A percentile compares a stretch with the other conserved stretches of the same genome.
Conservation (phyloP, 2,888 invertebrate genomes). For the Tetrapedia diversipes region DNA sequence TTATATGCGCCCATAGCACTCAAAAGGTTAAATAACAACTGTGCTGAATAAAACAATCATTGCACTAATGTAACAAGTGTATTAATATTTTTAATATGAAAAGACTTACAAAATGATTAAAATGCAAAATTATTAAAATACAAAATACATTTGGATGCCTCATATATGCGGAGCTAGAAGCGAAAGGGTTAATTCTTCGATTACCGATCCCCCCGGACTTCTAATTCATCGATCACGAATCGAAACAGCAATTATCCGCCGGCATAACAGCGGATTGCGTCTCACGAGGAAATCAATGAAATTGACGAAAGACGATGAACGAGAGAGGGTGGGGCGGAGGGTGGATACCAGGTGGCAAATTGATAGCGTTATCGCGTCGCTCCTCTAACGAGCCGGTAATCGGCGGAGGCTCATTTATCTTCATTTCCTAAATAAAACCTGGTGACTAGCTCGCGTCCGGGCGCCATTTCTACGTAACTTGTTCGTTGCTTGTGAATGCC, state of each 20-base stretch:
- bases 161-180: too few species aligned
- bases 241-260: slow-evolving; percentile 35
- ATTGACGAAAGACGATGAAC: slow-evolving; percentile 42
- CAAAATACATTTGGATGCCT: too few species aligned
- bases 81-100: too few species aligned
- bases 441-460: slow-evolving; percentile 36
- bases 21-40: too few species aligned
- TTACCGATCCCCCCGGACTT: background rate
- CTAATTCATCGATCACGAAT: slow-evolving; percentile 28
- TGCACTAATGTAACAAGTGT: too few species aligned
- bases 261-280: slow-evolving; percentile 45
- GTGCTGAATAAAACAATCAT: too few species aligned
- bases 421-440: slow-evolving; percentile 72
- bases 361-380: slow-evolving; percentile 60
- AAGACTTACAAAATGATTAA: too few species aligned
- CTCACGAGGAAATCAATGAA: slow-evolving; percentile 28
- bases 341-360: slow-evolving; percentile 43
- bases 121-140: too few species aligned
- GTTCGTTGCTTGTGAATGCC: too few species aligned
- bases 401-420: slow-evolving; percentile 71
- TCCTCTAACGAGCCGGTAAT: slow-evolving; percentile 71
- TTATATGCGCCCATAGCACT: too few species aligned
- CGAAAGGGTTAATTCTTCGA: too few species aligned
- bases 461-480: slow-evolving; percentile 28
- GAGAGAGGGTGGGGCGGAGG: slow-evolving; percentile 33